Percentiles rank a stretch among this genome's conserved stretches.
Conservation (phyloP, 2,888 invertebrate species). For the Ypsolopha scabrella region DNA sequence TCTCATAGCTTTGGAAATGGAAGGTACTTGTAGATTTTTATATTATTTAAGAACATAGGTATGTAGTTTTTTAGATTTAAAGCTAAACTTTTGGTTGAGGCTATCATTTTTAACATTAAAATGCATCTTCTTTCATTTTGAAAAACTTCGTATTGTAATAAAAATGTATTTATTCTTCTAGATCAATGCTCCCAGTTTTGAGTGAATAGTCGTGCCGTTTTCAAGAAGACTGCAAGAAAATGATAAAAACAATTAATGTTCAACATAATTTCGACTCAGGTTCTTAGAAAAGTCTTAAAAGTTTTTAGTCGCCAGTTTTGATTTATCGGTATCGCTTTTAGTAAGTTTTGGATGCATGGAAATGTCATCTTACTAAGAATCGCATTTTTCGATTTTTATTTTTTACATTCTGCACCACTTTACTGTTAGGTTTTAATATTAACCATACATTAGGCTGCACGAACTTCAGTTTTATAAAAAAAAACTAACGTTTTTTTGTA, state of each 20-base stretch:
- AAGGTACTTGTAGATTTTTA: conserved; percentile 49
- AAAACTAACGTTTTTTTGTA: no score
- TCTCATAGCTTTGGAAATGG: conserved; percentile 70
- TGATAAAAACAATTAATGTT: conserved; percentile 18
- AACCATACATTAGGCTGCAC: no score
- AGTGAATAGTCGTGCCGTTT: conserved; percentile 76
- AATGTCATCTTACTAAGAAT: no score
- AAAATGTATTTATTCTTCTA: conserved; percentile 37
- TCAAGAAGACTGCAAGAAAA: conserved; percentile 64
- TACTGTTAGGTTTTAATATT: no score
- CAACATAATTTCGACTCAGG: conserved; percentile 41
- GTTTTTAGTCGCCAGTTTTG: no score
- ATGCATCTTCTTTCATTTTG: not conserved
- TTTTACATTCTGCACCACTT: no score
- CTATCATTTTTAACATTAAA: conserved; percentile 1
- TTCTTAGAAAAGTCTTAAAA: conserved; percentile 29
- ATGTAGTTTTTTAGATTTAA: conserved; percentile 7
- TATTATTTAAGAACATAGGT: conserved; percentile 10
- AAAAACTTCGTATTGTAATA: not conserved
- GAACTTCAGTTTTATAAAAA: no score
- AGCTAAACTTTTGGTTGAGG: not conserved
- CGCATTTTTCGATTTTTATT: no score
- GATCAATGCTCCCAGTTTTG: conserved; percentile 86
- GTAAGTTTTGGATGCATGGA: no score
- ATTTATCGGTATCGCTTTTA: no score